Evolutionary conservation across 1,140 invertebrate genomes (phyloP), one percentile per base, ranked within the genome.

Genomic region (Monomorium pharaonis): DNA sequence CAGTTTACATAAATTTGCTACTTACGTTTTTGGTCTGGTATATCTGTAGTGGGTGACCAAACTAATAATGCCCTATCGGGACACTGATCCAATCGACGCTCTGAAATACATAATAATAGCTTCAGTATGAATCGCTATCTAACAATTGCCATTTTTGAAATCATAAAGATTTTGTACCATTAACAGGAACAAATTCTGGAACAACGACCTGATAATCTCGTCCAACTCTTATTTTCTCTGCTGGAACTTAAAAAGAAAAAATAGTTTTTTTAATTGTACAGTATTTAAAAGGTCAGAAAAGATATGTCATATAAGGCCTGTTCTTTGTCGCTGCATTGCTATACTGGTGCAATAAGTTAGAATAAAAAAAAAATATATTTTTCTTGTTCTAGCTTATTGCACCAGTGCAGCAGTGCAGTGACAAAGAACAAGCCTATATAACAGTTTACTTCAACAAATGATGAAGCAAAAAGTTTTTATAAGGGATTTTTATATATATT

Each of bases 211-310:
- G 99, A 94, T 98, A 99, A 94, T 99, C 98, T 91, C 97, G 96
- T 44, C 98, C 99, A 91, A 99, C 98, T 91, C 98, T 96, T 93
- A 99, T 99, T 95, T 99, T 99, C 95, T 98, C 98, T 88, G 97
- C 97, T 97, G 97, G 96, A 96, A 97, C 97, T 96, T 92, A 10
- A 89, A 92, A 81, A 87, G 44, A 21, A 47, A 85, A 12, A 63
- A 37, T 80, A 84, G 33, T 37, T 7, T 51, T 65, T 67, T 54
- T 0, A 24, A 67, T 49, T 49, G 27, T 2, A 47, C 16, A 60
- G 47, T n/a, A 51, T 16, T 78, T 56, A 62, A 33, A 33, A 72
- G 0, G 2, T 69, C 9, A 44, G n/a, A 44, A 0, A 18, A 65
- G 12, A 62, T 77, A 62, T 18, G 4, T 7, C 0, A n/a, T n/a